Evolutionary conservation across 1,140 invertebrate genomes (phyloP).

Genomic region (Latrodectus geometricus): DNA sequence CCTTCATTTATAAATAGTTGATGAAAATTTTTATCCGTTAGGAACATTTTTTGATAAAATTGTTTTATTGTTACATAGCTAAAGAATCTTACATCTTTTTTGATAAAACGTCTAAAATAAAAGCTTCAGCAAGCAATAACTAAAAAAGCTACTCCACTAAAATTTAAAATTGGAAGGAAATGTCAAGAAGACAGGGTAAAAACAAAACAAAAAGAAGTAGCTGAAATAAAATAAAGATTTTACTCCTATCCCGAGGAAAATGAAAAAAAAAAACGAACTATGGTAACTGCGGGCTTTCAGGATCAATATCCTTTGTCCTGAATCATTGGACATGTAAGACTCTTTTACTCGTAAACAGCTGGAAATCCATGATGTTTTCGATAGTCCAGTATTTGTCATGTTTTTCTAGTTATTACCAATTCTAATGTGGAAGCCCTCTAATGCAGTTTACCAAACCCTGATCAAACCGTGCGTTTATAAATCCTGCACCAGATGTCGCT

Average conservation of each 20-base stretch:
- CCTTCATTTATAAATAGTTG: background rate
- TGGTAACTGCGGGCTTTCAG: constrained; percentile 49
- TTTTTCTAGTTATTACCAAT: constrained; percentile 57
- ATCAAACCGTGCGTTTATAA: constrained; percentile 61
- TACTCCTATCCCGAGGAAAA: constrained; percentile 17
- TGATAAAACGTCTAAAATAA: background rate
- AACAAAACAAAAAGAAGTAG: background rate
- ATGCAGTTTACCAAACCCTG: constrained; percentile 58
- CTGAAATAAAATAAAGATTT: constrained; percentile 44
- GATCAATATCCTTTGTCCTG: constrained; percentile 55
- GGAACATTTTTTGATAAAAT: background rate
- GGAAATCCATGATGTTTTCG: constrained; percentile 57
- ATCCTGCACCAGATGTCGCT: constrained; percentile 57
- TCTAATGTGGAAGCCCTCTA: constrained; percentile 47
- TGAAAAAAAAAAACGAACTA: constrained; percentile 49
- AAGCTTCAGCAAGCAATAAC: background rate
- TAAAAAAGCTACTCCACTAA: constrained; percentile 6
- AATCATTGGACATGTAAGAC: constrained; percentile 53
- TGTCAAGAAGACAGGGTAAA: constrained; percentile 8
- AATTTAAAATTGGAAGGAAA: constrained; percentile 32
- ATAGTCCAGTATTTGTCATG: constrained; percentile 54
- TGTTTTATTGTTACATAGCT: background rate
- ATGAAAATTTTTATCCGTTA: no score
- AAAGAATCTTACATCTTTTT: constrained; percentile 1
- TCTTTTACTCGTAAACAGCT: constrained; percentile 35